Evolutionary conservation across 1,140 invertebrate genomes (phyloP).

Genomic region (Drosophila novamexicana): DNA sequence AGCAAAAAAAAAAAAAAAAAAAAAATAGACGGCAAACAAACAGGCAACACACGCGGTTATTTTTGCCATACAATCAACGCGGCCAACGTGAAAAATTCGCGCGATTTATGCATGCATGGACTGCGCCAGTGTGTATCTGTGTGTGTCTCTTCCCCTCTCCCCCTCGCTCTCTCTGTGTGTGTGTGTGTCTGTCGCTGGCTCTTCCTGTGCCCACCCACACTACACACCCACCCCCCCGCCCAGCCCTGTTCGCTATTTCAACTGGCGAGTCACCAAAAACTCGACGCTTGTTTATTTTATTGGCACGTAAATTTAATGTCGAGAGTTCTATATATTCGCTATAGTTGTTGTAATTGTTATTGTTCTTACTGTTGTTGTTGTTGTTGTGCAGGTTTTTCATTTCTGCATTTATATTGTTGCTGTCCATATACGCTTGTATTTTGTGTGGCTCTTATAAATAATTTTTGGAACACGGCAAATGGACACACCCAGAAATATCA

Average conservation of each 20-base stretch:
- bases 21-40: conserved; percentile 26
- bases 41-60: conserved; percentile 65
- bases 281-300: conserved; percentile 79
- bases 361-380: conserved; percentile 15
- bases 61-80: conserved; percentile 70
- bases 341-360: conserved; percentile 23
- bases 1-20: neutral
- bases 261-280: conserved; percentile 73
- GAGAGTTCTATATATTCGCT: conserved; percentile 29
- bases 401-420: conserved; percentile 50
- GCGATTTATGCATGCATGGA: conserved; percentile 79
- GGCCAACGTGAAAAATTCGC: conserved; percentile 75
- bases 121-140: conserved; percentile 20
- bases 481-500: conserved; percentile 55
- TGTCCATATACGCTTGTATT: conserved; percentile 26
- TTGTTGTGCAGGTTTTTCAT: conserved; percentile 36
- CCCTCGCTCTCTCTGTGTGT: conserved; percentile 6
- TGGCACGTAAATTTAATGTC: conserved; percentile 81
- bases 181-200: conserved; percentile 44
- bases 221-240: neutral
- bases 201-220: conserved; percentile 35
- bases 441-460: conserved; percentile 72
- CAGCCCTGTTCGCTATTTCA: conserved; percentile 40
- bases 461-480: conserved; percentile 60
- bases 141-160: neutral